Evolutionary conservation across 2,113 vertebrate genomes (phyloP), one percentile per base, ranked within the genome.

Genomic region (Pseudonaja textilis): DNA sequence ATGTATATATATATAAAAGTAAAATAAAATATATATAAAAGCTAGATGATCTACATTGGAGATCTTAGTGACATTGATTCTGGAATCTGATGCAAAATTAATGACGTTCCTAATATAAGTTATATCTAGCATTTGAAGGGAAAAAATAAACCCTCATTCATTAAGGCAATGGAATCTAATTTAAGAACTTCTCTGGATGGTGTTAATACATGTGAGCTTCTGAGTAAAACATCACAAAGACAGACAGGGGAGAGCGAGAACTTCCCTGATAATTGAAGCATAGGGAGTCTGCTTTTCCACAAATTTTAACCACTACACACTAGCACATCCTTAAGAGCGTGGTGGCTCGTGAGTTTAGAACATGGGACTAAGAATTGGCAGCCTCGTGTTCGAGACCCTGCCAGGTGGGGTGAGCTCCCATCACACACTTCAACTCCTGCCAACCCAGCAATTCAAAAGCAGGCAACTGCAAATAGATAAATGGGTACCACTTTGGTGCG

Each of bases 381-480:
- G 57, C 25, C 25, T 26, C 25, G 0, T 0, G 0, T 61, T 61
- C 0, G 9, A 26, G 25, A 61, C 25, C 25, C 25, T 11, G 23
- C 23, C 9, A 1, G 0, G 9, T 25, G 57, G 8, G 57, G 57
- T 61, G 57, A 61, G 9, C 9, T 61, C 57, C 57, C 57, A 61
- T 61, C 57, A 61, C 57, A 59, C 23, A 25, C 23, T 59, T 59
- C 57, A 59, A 7, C 8, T 59, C 23, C 57, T 59, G 57, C 57
- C 7, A 59, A 59, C 57, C 23, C 57, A 59, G 57, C 22, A 2
- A 26, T 61, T 61, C 57, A 61, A 26, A 61, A 26, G 25, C 3
- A 26, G 57, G 3, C 57, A 61, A 26, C 57, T 26, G 25, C 25
- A 61, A 61, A 10, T 61, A 26, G 23, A 59, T 59, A 59, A 59